phyloP scores from a whole-genome alignment of 2,888 invertebrate genomes.

The Acrobasis repandana region DNA sequence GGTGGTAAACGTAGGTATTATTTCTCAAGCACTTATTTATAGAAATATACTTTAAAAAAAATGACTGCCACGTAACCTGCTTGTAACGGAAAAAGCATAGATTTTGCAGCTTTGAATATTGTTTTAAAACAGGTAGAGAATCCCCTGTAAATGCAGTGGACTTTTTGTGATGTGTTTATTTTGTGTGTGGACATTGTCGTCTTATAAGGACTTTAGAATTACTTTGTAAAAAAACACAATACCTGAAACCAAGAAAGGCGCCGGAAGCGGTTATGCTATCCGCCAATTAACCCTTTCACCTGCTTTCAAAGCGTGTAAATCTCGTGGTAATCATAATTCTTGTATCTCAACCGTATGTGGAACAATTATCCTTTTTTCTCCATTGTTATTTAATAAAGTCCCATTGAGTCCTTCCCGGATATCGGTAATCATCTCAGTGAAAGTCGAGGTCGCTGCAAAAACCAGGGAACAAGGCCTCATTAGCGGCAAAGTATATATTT shows the following conservation, averaged over 20 bases:
- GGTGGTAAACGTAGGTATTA: too few species aligned
- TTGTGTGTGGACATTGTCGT: too few species aligned
- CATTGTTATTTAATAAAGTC: slow-evolving; percentile 63
- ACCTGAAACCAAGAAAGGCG: slow-evolving; percentile 13
- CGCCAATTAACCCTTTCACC: slow-evolving; percentile 37
- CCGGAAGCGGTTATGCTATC: slow-evolving; percentile 20
- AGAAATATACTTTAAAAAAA: too few species aligned
- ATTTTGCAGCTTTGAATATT: too few species aligned
- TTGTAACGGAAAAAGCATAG: too few species aligned
- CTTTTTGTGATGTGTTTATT: too few species aligned
- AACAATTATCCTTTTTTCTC: slow-evolving; percentile 72
- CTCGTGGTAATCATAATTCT: slow-evolving; percentile 44
- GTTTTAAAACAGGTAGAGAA: too few species aligned
- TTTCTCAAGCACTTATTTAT: too few species aligned
- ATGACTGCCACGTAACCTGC: too few species aligned
- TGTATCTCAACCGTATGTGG: slow-evolving; percentile 51
- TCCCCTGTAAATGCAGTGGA: too few species aligned
- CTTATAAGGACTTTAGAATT: too few species aligned
- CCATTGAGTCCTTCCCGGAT: slow-evolving; percentile 74
- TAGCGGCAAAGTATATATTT: slow-evolving; percentile 42
- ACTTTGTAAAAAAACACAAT: background rate
- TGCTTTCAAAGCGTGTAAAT: slow-evolving; percentile 32
- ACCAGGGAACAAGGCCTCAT: slow-evolving; percentile 48
- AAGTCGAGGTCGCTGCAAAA: slow-evolving; percentile 54
- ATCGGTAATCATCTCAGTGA: slow-evolving; percentile 71